Base-by-base conservation (phyloP, 2,888 invertebrate genomes). In the Drosophila incognita region DNA sequence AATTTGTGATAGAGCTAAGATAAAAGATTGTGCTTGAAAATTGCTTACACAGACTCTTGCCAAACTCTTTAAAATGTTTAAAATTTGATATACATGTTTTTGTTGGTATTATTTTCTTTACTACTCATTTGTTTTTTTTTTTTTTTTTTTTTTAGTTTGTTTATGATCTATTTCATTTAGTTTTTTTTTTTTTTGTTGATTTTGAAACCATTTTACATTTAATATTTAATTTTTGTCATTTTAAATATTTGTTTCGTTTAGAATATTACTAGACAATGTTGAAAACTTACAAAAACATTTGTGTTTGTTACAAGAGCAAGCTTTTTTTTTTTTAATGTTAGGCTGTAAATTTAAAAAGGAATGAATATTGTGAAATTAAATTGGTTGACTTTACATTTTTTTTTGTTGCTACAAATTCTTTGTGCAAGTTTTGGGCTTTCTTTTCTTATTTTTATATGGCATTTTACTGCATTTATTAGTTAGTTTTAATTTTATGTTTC, bases 201-300 rank as follows among this genome's bases (percentile, higher is more conserved):
- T 89, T 78, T 86, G 85, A 86, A 86, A 86, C 85, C 85, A 86
- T 89, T 86, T 85, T 86, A 87, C 78, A 83, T 82, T 77, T 80
- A 76, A 79, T 76, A 79, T 89, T 83, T 83, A 86, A 76, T 71
- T 67, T 58, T 59, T 76, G 53, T 67, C 67, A 46, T 71, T 67
- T 31, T 63, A 49, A 42, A 27, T 31, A 49, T 58, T 61, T 58
- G 60, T 58, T 66, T 53, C 11, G 52, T 36, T 64, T 61, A 40
- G 59, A 74, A 60, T 69, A 63, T 69, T 56, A 35, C 52, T 70
- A 46, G 56, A 63, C 64, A 74, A 48, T 52, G 57, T 48, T 53
- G 29, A 29, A 48, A 78, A 64, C 36, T 48, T 48, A 61, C 48
- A 42, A 46, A 46, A 60, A 62, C 24, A 33, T 63, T n/a, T 57